Evolutionary conservation across 1,140 invertebrate species (phyloP).

Genomic region (Homalodisca vitripennis): DNA sequence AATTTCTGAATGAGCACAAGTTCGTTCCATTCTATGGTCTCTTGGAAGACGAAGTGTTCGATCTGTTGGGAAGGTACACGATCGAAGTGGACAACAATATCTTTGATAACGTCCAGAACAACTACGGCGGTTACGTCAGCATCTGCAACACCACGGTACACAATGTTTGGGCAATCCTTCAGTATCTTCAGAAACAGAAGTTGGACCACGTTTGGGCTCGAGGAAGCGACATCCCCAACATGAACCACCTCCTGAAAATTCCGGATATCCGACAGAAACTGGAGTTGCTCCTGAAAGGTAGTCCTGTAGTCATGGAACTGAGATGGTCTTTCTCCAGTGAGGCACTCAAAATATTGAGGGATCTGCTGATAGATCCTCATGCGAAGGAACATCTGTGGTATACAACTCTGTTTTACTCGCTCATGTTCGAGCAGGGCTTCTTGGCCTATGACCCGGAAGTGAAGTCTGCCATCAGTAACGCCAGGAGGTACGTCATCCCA

Average conservation of each 20-base stretch:
- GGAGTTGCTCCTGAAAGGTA: not conserved
- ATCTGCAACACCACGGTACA: not conserved
- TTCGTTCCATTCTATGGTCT: not conserved
- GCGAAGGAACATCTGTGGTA: not conserved
- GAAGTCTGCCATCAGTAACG: not conserved
- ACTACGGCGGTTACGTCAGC: not conserved
- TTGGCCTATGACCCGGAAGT: not conserved
- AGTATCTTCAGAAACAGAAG: not conserved
- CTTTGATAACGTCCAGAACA: not conserved
- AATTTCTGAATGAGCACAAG: not conserved
- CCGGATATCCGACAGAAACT: not conserved
- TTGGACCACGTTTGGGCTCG: not conserved
- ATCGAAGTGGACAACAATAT: not conserved
- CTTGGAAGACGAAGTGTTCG: not conserved
- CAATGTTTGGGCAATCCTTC: not conserved
- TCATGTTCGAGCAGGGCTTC: not conserved
- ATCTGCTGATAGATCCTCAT: not conserved
- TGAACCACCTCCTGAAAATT: not conserved
- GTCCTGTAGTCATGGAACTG: not conserved
- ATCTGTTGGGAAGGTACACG: not conserved
- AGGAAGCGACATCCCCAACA: not conserved
- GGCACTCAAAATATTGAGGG: not conserved
- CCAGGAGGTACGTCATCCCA: constrained; percentile 1
- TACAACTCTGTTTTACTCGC: not conserved
- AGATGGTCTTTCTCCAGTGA: not conserved